Evolutionary conservation across 2,797 vertebrate genomes (phyloP), one percentile per base, ranked within the genome.

Genomic region (Peromyscus attwateri): DNA sequence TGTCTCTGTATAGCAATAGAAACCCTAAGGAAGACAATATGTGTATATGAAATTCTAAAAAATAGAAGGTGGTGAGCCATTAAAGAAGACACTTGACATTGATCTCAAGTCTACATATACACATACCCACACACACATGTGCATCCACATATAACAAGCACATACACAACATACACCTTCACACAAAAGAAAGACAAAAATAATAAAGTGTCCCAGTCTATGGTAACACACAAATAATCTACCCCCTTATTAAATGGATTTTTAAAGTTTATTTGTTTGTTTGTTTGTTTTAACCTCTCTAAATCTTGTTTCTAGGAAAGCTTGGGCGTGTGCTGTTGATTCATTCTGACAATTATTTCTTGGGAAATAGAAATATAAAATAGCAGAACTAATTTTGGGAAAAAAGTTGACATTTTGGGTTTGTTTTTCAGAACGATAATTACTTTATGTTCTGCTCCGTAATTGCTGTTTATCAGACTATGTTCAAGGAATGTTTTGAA

Each of bases 371-470:
- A 16, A 94, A 68, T 94, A 91, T 66, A 92, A 97, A 84, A 37
- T 82, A 17, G 46, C 81, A 46, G n/a, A 93, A 88, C 49, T 87
- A 92, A 77, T 92, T 71, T 88, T 37, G 25, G 80, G 19, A 27
- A 85, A 80, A 27, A 68, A 29, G 49, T 60, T 81, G 49, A 87
- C 21, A 60, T 87, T 80, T 76, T 84, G 79, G 85, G 75, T 89
- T 87, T 95, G 17, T 37, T 96, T 96, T 80, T 80, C 10, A 91
- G 88, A 80, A 76, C n/a, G 66, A 11, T 93, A 77, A 95, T 92
- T 95, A 92, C 75, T 84, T 91, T 68, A 93, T 60, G 6, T 73
- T 94, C 8, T 43, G 40, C 31, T 85, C 16, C 43, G 71, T 80
- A 95, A 87, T 27, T 92, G 31, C 16, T 43, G 19, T 29, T 88